A percentile compares a stretch with the other conserved stretches of the same genome.
Evolutionary conservation across 2,888 invertebrate species (phyloP).

Genomic region (Lasioglossum marginatum): DNA sequence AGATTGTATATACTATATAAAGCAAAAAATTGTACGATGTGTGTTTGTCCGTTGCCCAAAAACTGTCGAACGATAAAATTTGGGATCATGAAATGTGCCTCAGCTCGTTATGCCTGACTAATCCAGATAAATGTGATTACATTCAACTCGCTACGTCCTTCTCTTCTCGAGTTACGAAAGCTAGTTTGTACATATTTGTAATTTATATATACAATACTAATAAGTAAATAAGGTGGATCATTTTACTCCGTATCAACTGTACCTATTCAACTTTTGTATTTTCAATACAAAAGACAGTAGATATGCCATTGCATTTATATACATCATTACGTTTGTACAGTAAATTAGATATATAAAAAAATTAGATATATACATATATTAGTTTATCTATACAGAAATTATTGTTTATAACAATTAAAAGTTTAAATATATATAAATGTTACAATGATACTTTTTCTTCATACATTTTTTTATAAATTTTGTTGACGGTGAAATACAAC

Average conservation of each 20-base stretch:
- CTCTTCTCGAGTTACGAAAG: background rate
- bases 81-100: background rate
- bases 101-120: background rate
- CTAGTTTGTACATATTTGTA: slow-evolving; percentile 3
- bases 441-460: slow-evolving; percentile 19
- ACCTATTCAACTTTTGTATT: slow-evolving; percentile 11
- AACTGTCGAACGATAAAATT: background rate
- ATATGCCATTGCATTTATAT: slow-evolving; percentile 21
- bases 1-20: background rate
- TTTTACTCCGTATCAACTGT: slow-evolving; percentile 6
- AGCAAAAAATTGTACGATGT: background rate
- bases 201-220: slow-evolving; percentile 30
- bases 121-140: background rate
- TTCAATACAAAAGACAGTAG: slow-evolving; percentile 20
- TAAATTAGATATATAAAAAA: slow-evolving; percentile 41
- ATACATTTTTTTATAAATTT: background rate
- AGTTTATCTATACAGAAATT: slow-evolving; percentile 36
- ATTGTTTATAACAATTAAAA: slow-evolving; percentile 40
- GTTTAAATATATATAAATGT: slow-evolving; percentile 30
- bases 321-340: slow-evolving; percentile 24
- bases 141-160: background rate
- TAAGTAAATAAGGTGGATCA: slow-evolving; percentile 17
- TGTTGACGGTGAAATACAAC: background rate
- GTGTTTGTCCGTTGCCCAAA: background rate
- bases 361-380: slow-evolving; percentile 31